phyloP scores from a whole-genome alignment of 1,140 invertebrate species.

The Neodiprion pinetum region DNA sequence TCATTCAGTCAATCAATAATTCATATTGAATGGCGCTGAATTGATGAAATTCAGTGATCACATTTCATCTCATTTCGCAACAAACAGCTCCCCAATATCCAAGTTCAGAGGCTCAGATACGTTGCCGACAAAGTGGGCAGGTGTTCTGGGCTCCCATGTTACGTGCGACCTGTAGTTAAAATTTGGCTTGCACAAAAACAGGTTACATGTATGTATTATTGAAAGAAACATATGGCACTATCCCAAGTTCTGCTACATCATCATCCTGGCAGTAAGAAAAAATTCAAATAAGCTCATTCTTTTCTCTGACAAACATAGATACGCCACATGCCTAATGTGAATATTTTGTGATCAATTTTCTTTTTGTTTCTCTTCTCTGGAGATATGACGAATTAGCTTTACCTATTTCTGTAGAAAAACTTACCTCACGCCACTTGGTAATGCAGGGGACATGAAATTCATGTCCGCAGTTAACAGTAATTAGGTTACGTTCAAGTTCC shows the following conservation, averaged over 20 bases:
- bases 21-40: background rate
- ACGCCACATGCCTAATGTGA: too few relatives aligned
- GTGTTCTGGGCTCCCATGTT: background rate
- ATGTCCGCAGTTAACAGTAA: background rate
- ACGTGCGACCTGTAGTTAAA: too few relatives aligned
- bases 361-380: too few relatives aligned
- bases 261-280: too few relatives aligned
- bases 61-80: background rate
- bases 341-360: too few relatives aligned
- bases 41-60: background rate
- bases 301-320: too few relatives aligned
- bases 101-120: background rate
- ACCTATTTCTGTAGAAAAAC: background rate
- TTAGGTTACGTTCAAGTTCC: background rate
- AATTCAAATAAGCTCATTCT: too few relatives aligned
- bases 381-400: too few relatives aligned
- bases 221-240: too few relatives aligned
- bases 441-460: background rate
- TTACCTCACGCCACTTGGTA: background rate
- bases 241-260: too few relatives aligned
- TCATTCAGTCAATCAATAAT: conserved; percentile 2
- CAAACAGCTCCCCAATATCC: background rate
- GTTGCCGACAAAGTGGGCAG: background rate
- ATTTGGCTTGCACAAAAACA: too few relatives aligned
- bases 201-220: too few relatives aligned